phyloP scores from a whole-genome alignment of 2,888 invertebrate species.

The Zootermopsis nevadensis region DNA sequence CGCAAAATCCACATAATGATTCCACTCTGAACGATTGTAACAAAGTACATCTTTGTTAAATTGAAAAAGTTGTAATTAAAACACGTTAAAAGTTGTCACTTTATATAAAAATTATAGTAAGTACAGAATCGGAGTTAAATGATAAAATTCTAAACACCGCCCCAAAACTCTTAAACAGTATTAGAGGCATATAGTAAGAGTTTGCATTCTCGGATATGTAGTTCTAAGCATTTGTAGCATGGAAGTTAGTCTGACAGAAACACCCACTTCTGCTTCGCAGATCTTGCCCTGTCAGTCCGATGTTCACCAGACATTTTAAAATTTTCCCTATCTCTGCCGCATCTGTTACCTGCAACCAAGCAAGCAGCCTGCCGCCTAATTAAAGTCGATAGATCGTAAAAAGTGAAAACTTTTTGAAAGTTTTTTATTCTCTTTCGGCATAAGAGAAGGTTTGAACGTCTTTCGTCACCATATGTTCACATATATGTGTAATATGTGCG shows the following conservation, averaged over 20 bases:
- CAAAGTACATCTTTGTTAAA: no score
- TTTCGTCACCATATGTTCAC: neutral
- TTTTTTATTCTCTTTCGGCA: neutral
- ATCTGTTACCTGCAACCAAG: constrained; percentile 11
- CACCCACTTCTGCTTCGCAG: neutral
- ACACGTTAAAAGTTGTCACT: no score
- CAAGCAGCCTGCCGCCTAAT: constrained; percentile 13
- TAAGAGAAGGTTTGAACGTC: constrained; percentile 18
- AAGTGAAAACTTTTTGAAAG: constrained; percentile 30
- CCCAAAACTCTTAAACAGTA: no score
- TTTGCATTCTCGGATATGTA: neutral
- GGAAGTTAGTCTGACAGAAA: neutral
- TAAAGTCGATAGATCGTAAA: constrained; percentile 48
- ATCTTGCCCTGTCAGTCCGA: constrained; percentile 44
- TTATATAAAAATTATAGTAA: no score
- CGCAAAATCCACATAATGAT: no score
- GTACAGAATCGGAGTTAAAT: no score
- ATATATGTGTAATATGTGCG: neutral
- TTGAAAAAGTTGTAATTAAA: no score
- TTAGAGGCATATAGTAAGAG: no score
- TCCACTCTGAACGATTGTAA: no score
- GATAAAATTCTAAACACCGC: no score
- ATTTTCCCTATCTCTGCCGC: constrained; percentile 19
- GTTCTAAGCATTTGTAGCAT: neutral
- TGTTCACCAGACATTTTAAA: constrained; percentile 29